phyloP scores from a whole-genome alignment of 2,888 invertebrate species.

The Sarcophaga rosellei region DNA sequence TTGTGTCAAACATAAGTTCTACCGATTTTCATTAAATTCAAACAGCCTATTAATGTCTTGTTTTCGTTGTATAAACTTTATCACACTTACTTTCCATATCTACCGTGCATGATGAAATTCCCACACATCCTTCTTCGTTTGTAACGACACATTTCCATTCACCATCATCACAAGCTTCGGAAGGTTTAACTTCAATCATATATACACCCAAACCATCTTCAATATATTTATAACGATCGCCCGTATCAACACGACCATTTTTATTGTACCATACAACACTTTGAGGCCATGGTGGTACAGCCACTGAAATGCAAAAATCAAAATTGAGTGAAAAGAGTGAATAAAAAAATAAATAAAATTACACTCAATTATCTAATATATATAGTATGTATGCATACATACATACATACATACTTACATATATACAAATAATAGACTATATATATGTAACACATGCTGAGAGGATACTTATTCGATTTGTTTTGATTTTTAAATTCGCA shows the following conservation, averaged over 20 bases:
- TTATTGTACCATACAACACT: slow-evolving; percentile 93
- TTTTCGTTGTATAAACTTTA: not conserved
- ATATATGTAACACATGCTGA: not conserved
- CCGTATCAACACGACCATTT: slow-evolving; percentile 88
- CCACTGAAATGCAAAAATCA: slow-evolving; percentile 82
- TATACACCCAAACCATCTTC: slow-evolving; percentile 93
- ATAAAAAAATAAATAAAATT: not conserved
- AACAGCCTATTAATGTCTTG: not conserved
- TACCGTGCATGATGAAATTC: slow-evolving; percentile 88
- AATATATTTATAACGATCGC: slow-evolving; percentile 87
- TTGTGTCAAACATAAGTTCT: no score
- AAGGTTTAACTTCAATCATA: slow-evolving; percentile 87
- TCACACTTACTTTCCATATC: slow-evolving; percentile 88
- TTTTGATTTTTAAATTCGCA: slow-evolving; percentile 73
- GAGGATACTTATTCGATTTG: slow-evolving; percentile 59
- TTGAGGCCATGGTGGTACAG: slow-evolving; percentile 93
- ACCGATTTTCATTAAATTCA: no score
- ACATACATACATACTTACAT: no score
- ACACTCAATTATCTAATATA: not conserved
- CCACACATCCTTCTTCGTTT: slow-evolving; percentile 88
- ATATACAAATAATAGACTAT: not conserved
- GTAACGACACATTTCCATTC: slow-evolving; percentile 95
- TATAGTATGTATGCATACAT: not conserved
- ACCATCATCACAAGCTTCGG: slow-evolving; percentile 91
- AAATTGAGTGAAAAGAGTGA: not conserved